Evolutionary conservation across 2,888 invertebrate genomes (phyloP).

Genomic region (Ophion costatus): DNA sequence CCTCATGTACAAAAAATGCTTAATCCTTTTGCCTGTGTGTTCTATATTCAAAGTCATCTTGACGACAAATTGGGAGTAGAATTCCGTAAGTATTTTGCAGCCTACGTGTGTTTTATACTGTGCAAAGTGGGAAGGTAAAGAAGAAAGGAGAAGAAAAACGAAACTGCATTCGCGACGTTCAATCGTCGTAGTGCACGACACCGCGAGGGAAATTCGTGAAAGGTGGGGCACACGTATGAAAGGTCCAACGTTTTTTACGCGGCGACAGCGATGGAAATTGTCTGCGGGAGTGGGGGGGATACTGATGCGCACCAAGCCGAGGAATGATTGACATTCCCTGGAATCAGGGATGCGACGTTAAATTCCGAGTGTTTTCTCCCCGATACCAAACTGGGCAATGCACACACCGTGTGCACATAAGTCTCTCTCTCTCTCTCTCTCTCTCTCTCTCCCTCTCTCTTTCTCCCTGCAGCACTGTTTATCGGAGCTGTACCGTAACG

Average conservation of each 20-base stretch:
- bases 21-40: neutral
- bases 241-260: conserved; percentile 26
- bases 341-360: conserved; percentile 68
- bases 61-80: too few relatives aligned
- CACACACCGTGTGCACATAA: conserved; percentile 28
- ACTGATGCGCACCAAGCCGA: conserved; percentile 37
- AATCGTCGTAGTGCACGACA: conserved; percentile 45
- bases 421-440: conserved; percentile 7
- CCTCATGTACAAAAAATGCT: too few relatives aligned
- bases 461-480: conserved; percentile 57
- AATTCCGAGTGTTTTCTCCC: conserved; percentile 67
- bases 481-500: conserved; percentile 76
- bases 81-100: neutral
- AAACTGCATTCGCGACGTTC: conserved; percentile 50
- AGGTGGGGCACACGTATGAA: conserved; percentile 18
- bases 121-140: neutral
- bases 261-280: conserved; percentile 22
- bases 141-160: conserved; percentile 33
- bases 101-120: neutral
- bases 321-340: conserved; percentile 68
- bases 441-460: neutral
- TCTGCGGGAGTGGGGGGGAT: neutral
- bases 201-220: conserved; percentile 46
- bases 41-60: too few relatives aligned
- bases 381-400: conserved; percentile 52